These are phyloP conservation scores for Sakesphorus luctuosus DNA, from an alignment of 2,113 vertebrate genomes.

Conservation along the genomic window DNA sequence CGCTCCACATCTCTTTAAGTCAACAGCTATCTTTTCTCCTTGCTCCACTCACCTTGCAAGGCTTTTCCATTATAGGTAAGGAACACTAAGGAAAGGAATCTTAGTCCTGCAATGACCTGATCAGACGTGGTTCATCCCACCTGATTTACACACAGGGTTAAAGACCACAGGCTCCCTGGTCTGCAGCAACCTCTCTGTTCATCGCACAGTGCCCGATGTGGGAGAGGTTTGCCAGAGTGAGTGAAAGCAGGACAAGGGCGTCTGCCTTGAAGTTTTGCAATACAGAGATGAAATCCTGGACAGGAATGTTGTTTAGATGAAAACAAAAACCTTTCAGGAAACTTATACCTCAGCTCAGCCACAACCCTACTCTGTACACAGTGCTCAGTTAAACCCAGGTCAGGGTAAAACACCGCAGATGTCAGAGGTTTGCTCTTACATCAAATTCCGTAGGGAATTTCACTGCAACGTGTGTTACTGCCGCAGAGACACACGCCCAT, in stretches of 20 bases:
- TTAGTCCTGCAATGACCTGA: not conserved
- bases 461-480: rapidly evolving
- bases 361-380: not conserved
- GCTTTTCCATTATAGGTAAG: not conserved
- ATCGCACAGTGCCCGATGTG: not conserved
- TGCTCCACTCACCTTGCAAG: not conserved
- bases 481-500: not conserved
- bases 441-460: not conserved
- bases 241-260: not conserved
- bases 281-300: not conserved
- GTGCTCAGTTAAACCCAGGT: not conserved
- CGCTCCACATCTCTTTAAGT: not conserved
- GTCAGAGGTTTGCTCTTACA: not conserved
- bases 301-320: not conserved
- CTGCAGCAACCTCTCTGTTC: not conserved
- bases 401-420: not conserved
- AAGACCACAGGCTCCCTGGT: not conserved
- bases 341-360: not conserved
- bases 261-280: not conserved
- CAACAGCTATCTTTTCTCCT: not conserved
- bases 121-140: not conserved
- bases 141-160: not conserved
- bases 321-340: constrained; percentile 1
- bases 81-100: not conserved
- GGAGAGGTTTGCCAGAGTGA: not conserved